Evolutionary conservation across 2,797 vertebrate species (phyloP).

Genomic region (Rhyacichthys aspro): DNA sequence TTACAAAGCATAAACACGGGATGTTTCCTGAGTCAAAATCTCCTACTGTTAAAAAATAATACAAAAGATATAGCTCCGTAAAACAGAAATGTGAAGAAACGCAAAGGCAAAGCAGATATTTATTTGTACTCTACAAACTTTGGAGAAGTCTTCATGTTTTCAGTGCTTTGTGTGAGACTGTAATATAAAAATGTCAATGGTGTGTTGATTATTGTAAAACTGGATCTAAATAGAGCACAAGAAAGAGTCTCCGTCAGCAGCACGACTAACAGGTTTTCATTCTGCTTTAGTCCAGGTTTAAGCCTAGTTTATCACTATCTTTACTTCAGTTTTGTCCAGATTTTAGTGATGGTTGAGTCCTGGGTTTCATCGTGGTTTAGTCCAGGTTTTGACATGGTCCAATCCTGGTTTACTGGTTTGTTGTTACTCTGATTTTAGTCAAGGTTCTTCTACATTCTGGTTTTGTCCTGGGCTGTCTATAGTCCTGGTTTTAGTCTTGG

Average conservation of each 20-base stretch:
- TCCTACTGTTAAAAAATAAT: constrained; percentile 52
- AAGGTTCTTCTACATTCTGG: too few relatives aligned
- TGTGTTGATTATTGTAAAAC: constrained; percentile 65
- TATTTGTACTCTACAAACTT: constrained; percentile 43
- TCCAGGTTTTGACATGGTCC: too few relatives aligned
- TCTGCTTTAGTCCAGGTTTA: background rate
- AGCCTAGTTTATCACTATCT: background rate
- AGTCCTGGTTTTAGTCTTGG: too few relatives aligned
- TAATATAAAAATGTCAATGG: constrained; percentile 42
- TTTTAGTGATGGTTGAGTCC: too few relatives aligned
- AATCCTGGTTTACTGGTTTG: too few relatives aligned
- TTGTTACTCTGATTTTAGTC: too few relatives aligned
- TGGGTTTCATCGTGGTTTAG: too few relatives aligned
- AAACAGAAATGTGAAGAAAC: constrained; percentile 43
- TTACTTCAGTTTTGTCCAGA: too few relatives aligned
- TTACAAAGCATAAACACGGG: constrained; percentile 33
- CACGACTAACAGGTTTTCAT: background rate
- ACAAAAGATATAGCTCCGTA: constrained; percentile 43
- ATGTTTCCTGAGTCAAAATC: constrained; percentile 41
- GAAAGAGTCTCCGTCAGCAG: constrained; percentile 56
- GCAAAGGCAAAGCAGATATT: constrained; percentile 27
- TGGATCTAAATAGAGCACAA: constrained; percentile 68
- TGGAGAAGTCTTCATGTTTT: constrained; percentile 42
- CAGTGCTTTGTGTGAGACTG: constrained; percentile 36
- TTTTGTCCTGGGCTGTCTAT: too few relatives aligned